A percentile compares a stretch with the other conserved stretches of the same genome.
These are phyloP conservation scores for Orchesella flavescens DNA, from an alignment of 2,888 invertebrate species.

Conservation along the genomic window DNA sequence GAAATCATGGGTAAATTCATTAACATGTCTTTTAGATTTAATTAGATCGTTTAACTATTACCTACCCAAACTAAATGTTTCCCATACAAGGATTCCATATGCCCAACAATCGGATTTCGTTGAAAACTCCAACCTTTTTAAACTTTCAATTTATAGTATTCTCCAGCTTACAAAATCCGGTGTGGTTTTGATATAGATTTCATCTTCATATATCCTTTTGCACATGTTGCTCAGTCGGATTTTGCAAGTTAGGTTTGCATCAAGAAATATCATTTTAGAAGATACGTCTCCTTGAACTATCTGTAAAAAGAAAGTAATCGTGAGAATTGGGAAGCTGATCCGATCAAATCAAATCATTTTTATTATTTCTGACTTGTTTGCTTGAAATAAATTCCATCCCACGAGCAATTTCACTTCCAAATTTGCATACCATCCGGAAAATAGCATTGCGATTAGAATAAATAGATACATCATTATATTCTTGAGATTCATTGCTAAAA, in stretches of 20 bases:
- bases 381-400: too few species aligned
- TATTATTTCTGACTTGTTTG: too few species aligned
- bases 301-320: too few species aligned
- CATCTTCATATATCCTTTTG: not conserved
- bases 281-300: not conserved
- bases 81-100: too few species aligned
- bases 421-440: not conserved
- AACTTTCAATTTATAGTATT: not conserved
- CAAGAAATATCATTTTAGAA: not conserved
- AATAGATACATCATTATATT: not conserved
- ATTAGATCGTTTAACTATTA: too few species aligned
- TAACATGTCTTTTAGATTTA: too few species aligned
- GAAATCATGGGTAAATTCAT: too few species aligned
- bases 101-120: too few species aligned
- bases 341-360: too few species aligned
- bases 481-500: not conserved
- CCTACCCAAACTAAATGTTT: not conserved
- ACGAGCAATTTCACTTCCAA: too few species aligned
- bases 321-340: too few species aligned
- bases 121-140: conserved; percentile 2
- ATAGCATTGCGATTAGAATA: not conserved
- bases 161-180: not conserved
- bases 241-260: not conserved
- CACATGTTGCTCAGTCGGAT: not conserved
- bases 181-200: not conserved